Evolutionary conservation across 2,888 invertebrate genomes (phyloP), one percentile per base, ranked within the genome.

Genomic region (Formica aserva): DNA sequence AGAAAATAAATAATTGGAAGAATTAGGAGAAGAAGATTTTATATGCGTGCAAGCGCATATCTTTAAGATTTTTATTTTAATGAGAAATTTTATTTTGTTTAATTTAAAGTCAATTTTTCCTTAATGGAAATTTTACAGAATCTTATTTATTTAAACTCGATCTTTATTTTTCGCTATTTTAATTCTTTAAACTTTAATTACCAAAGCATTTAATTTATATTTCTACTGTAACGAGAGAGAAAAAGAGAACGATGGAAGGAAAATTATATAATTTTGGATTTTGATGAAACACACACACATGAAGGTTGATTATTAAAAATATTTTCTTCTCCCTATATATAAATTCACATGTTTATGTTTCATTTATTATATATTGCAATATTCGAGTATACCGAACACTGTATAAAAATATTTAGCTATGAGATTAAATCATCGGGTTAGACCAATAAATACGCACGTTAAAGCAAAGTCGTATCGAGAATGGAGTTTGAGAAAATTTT

Each of bases 11-110:
- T 18, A 26, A 38, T 57, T 3, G 11, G 1, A 0, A 8, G 48
- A n/a, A 32, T 72, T 26, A 38, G 6, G 18, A 41, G 5, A 48
- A 41, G 5, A 48, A 69, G n/a, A 52, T 52, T 52, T 38, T 48
- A 41, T 18, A 22, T 5, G 29, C 8, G 15, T 13, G 26, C 15
- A 15, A 32, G 13, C 1, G 8, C 15, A 35, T 26, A 60, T 69
- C 32, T 29, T 67, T 29, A 45, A 8, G 65, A 66, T 45, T 67
- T 26, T 45, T 9, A 67, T 69, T 52, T 69, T 11, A 26, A 18
- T 0, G 22, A 35, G 3, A 1, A 4, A 55, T 38, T 11, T 26
- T 60, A 22, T 38, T 1, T 38, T 38, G 8, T 41, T 15, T 2
- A 57, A 29, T 45, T 45, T 6, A 41, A 74, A 57, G 1, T 22